phyloP scores from a whole-genome alignment of 2,797 vertebrate genomes.

The Iguana delicatissima region DNA sequence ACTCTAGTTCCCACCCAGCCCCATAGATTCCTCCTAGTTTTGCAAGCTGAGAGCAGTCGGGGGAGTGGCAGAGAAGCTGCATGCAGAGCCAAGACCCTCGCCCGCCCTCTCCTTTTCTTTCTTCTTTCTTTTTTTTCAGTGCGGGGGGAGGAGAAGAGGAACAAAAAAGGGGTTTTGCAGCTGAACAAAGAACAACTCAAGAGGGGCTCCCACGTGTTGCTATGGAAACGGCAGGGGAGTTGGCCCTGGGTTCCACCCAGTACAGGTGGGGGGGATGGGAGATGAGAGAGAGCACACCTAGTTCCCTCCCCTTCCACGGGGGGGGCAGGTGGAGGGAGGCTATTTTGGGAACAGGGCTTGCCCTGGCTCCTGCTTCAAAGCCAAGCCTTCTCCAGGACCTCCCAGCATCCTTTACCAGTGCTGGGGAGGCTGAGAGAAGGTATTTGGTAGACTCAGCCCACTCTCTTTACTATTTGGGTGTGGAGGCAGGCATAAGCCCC shows the following conservation, averaged over 20 bases:
- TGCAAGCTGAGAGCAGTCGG: too few relatives aligned
- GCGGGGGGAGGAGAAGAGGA: background rate
- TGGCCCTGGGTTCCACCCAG: constrained; percentile 71
- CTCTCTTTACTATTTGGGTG: background rate
- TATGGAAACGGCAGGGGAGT: constrained; percentile 84
- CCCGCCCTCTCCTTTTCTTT: background rate
- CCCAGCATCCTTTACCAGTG: too few relatives aligned
- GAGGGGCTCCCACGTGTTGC: constrained; percentile 66
- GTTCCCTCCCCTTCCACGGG: background rate
- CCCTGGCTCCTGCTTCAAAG: background rate
- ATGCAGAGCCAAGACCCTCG: too few relatives aligned
- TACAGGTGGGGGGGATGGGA: background rate
- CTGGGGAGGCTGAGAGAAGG: background rate
- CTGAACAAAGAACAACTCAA: constrained; percentile 32
- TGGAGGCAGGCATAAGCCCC: background rate
- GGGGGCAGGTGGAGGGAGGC: background rate
- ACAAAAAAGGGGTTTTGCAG: background rate
- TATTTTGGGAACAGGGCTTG: background rate
- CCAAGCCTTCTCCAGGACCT: background rate
- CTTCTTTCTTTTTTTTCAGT: background rate
- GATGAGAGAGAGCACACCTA: background rate
- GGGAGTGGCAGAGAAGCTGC: too few relatives aligned
- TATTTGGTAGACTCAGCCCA: background rate
- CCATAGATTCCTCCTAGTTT: too few relatives aligned
- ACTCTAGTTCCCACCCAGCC: too few relatives aligned